Evolutionary conservation across 2,113 vertebrate genomes (phyloP).

Genomic region (Corythornis vintsioides): DNA sequence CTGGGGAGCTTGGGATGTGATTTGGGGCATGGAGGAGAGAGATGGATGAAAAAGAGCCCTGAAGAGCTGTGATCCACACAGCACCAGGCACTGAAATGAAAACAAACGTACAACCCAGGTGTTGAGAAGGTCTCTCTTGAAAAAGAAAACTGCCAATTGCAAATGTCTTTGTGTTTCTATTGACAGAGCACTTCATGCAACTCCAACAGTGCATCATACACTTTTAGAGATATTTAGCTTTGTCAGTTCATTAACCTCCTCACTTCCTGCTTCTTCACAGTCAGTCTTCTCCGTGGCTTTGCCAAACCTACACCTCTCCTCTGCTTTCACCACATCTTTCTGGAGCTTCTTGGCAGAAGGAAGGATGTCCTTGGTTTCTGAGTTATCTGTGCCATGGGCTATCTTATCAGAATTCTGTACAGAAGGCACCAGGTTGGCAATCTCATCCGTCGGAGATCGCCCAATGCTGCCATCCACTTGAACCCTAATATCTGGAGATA

Average conservation of each 20-base stretch:
- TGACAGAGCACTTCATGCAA: constrained; percentile 70
- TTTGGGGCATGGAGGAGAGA: constrained; percentile 52
- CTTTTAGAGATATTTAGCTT: constrained; percentile 87
- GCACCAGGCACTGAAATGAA: constrained; percentile 59
- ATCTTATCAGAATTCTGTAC: constrained; percentile 71
- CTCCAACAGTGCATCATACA: constrained; percentile 78
- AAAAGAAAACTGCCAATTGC: constrained; percentile 55
- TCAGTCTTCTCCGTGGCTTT: constrained; percentile 66
- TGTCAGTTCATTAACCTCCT: constrained; percentile 85
- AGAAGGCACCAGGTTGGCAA: constrained; percentile 87
- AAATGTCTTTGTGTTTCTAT: constrained; percentile 61
- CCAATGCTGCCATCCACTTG: constrained; percentile 99
- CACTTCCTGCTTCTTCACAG: constrained; percentile 68
- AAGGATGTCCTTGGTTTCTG: constrained; percentile 65
- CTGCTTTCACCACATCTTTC: constrained; percentile 42
- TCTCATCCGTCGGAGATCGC: constrained; percentile 95
- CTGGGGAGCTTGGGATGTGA: constrained; percentile 72
- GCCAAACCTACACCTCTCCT: constrained; percentile 65
- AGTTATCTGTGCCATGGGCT: constrained; percentile 55
- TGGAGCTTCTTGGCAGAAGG: constrained; percentile 67
- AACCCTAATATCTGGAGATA: constrained; percentile 94
- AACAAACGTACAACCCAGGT: constrained; percentile 50
- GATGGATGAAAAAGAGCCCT: constrained; percentile 67
- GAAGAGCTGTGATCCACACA: constrained; percentile 74
- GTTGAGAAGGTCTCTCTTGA: constrained; percentile 56